phyloP scores from a whole-genome alignment of 2,797 vertebrate species.

The Tadarida brasiliensis region DNA sequence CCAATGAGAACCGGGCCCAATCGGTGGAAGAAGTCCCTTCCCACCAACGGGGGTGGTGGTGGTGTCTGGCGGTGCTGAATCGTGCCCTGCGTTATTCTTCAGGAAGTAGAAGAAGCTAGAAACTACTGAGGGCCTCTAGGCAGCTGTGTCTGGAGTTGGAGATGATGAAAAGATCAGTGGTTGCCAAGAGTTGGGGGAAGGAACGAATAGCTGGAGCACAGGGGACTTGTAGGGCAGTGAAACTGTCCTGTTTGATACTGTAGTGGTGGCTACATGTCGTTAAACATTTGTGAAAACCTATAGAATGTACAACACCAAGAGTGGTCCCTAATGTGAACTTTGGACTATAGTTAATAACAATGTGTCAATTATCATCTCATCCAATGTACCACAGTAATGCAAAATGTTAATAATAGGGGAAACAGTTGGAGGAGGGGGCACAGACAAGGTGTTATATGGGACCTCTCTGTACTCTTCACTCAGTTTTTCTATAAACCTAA shows the following conservation, averaged over 20 bases:
- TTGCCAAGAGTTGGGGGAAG: background rate
- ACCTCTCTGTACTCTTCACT: background rate
- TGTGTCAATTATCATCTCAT: background rate
- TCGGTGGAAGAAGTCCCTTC: background rate
- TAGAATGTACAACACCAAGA: background rate
- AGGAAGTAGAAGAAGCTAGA: background rate
- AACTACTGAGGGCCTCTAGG: background rate
- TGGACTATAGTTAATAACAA: background rate
- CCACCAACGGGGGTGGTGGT: background rate
- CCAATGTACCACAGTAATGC: background rate
- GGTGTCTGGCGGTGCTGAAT: background rate
- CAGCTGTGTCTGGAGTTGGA: background rate
- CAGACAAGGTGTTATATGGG: background rate
- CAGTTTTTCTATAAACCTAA: constrained; percentile 31
- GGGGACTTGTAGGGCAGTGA: background rate
- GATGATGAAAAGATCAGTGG: background rate
- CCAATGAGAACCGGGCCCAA: background rate
- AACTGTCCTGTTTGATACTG: background rate
- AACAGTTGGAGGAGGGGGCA: background rate
- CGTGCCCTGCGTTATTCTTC: background rate
- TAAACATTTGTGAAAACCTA: background rate
- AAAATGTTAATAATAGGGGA: background rate
- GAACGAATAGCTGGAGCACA: background rate
- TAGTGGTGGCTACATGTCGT: background rate
- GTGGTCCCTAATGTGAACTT: background rate